phyloP scores from a whole-genome alignment of 2,888 invertebrate species.

The Drosophila recens region DNA sequence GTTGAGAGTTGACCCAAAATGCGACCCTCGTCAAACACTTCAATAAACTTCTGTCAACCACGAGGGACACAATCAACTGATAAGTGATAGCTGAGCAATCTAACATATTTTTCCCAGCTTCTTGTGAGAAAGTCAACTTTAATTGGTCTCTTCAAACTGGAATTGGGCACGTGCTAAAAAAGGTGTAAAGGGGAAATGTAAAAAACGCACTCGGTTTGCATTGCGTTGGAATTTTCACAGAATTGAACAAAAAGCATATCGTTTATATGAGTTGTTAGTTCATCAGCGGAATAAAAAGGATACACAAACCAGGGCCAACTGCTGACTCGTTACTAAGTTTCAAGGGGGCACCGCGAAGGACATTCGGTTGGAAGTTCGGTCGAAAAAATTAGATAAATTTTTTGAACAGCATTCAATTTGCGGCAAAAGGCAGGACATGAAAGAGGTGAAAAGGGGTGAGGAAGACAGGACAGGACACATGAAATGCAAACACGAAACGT shows the following conservation, averaged over 20 bases:
- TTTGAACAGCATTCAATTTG: constrained; percentile 71
- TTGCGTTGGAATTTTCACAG: constrained; percentile 2
- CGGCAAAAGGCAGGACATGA: constrained; percentile 27
- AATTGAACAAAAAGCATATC: constrained; percentile 27
- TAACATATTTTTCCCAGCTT: constrained; percentile 2
- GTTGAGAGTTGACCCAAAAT: constrained; percentile 3
- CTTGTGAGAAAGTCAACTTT: constrained; percentile 25
- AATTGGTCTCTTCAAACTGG: constrained; percentile 27
- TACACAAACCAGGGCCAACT: constrained; percentile 18
- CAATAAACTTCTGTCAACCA: constrained; percentile 15
- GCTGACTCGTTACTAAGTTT: constrained; percentile 36
- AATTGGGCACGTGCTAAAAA: constrained; percentile 14
- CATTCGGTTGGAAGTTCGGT: constrained; percentile 14
- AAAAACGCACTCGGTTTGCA: constrained; percentile 18
- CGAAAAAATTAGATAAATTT: constrained; percentile 65
- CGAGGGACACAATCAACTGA: background rate
- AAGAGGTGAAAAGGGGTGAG: background rate
- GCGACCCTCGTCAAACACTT: constrained; percentile 57
- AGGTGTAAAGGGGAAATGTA: constrained; percentile 14
- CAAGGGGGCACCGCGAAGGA: background rate
- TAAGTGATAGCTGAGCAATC: constrained; percentile 6
- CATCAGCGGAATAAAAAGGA: constrained; percentile 9
- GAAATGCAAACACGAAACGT: constrained; percentile 63
- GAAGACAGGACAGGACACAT: constrained; percentile 34
- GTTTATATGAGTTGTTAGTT: constrained; percentile 23